phyloP scores from a whole-genome alignment of 2,113 vertebrate genomes.

The Ia io region DNA sequence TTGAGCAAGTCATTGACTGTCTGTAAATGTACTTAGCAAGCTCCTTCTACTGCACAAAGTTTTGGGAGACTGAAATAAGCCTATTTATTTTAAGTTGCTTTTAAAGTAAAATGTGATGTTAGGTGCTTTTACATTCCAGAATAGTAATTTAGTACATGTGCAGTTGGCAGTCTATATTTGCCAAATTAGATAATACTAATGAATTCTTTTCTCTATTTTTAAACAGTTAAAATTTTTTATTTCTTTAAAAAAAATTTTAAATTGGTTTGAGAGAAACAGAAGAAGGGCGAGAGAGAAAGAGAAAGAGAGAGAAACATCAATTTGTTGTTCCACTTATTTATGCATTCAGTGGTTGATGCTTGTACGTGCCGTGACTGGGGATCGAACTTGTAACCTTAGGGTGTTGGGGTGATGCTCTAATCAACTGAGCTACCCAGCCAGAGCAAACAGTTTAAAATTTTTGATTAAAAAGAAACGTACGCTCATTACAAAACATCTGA shows the following conservation, averaged over 20 bases:
- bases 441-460: not conserved
- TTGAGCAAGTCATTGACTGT: not conserved
- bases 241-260: not conserved
- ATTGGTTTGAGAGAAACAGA: not conserved
- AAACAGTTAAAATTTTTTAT: not conserved
- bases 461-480: conserved; percentile 37
- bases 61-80: not conserved
- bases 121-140: conserved; percentile 5
- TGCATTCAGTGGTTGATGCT: not conserved
- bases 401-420: not conserved
- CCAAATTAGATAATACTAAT: conserved; percentile 22
- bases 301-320: not conserved
- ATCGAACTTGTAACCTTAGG: not conserved
- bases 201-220: not conserved
- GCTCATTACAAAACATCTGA: conserved; percentile 2
- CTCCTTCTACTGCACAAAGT: not conserved
- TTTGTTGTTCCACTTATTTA: not conserved
- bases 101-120: conserved; percentile 25
- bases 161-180: not conserved
- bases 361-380: too few relatives aligned
- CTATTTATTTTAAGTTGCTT: conserved; percentile 21
- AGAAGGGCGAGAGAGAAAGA: too few relatives aligned
- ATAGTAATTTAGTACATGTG: conserved; percentile 31
- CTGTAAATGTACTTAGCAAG: not conserved
- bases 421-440: not conserved